A percentile compares a stretch with the other conserved stretches of the same genome.
Conservation (phyloP, 2,797 vertebrate species). For the Sardinella longiceps region DNA sequence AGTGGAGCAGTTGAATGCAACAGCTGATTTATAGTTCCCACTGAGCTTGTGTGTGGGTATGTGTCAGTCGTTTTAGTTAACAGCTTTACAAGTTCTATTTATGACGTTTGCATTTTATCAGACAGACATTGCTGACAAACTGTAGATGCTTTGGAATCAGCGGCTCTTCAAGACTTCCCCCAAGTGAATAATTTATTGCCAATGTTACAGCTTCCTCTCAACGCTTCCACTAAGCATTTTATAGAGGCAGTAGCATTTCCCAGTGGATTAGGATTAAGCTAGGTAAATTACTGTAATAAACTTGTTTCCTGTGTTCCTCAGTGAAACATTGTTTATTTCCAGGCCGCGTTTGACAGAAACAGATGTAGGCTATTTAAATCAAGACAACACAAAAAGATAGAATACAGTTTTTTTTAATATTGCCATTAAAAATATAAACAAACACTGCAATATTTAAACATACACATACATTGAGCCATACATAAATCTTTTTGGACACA, state of each 20-base stretch:
- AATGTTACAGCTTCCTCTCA: not conserved
- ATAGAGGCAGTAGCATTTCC: not conserved
- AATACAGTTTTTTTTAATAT: no score
- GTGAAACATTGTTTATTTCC: no score
- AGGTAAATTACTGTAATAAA: no score
- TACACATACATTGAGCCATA: no score
- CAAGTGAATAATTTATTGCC: slow-evolving; percentile 43
- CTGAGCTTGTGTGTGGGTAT: not conserved
- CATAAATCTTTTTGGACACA: no score
- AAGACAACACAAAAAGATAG: no score
- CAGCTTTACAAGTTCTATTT: slow-evolving; percentile 40
- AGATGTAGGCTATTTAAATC: no score
- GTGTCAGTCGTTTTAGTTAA: not conserved
- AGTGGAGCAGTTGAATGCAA: not conserved
- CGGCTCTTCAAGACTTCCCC: slow-evolving; percentile 43
- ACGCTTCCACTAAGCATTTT: not conserved
- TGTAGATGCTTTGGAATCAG: slow-evolving; percentile 44
- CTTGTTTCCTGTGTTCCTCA: no score
- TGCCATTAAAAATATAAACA: no score
- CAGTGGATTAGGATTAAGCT: not conserved
- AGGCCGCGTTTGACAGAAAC: no score
- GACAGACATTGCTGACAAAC: slow-evolving; percentile 8
- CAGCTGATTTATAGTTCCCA: not conserved
- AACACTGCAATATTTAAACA: no score
- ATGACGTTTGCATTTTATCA: slow-evolving; percentile 25